These are phyloP conservation scores for Drosophila ercepeae DNA, from an alignment of 1,140 invertebrate species.

Conservation along the genomic window DNA sequence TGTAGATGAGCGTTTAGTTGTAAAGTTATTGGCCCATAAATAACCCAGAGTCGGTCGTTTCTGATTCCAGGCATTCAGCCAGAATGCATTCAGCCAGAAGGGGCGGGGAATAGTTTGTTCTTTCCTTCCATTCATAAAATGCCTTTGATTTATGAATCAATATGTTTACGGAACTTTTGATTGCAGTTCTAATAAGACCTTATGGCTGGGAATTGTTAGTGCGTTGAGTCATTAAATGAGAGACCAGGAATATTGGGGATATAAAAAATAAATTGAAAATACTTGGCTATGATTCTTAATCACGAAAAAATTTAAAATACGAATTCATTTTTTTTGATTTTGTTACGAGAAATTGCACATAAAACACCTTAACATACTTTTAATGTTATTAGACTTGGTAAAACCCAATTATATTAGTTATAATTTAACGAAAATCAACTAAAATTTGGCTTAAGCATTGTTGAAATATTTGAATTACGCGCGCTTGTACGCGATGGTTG, in stretches of 20 bases:
- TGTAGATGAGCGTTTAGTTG: slow-evolving; percentile 81
- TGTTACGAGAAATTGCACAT: no score
- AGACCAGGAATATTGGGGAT: neutral
- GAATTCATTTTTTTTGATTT: neutral
- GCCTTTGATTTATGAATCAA: slow-evolving; percentile 45
- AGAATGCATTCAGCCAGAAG: neutral
- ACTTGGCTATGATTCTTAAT: no score
- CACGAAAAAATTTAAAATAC: neutral
- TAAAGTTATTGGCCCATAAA: slow-evolving; percentile 80
- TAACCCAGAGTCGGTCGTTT: slow-evolving; percentile 29
- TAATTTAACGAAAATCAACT: no score
- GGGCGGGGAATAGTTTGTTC: slow-evolving; percentile 13
- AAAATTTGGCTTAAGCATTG: no score
- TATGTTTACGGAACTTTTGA: slow-evolving; percentile 32
- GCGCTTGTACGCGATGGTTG: neutral
- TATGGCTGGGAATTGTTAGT: slow-evolving; percentile 9
- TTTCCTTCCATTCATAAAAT: slow-evolving; percentile 69
- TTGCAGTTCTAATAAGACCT: slow-evolving; percentile 16
- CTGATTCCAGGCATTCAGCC: slow-evolving; percentile 7
- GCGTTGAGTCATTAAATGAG: slow-evolving; percentile 24
- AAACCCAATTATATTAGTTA: no score
- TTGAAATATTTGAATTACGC: neutral
- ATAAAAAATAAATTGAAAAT: neutral
- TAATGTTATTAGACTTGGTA: no score
- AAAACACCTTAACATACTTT: no score